Conservation (phyloP, 2,888 invertebrate species). For the Euproctis similis region DNA sequence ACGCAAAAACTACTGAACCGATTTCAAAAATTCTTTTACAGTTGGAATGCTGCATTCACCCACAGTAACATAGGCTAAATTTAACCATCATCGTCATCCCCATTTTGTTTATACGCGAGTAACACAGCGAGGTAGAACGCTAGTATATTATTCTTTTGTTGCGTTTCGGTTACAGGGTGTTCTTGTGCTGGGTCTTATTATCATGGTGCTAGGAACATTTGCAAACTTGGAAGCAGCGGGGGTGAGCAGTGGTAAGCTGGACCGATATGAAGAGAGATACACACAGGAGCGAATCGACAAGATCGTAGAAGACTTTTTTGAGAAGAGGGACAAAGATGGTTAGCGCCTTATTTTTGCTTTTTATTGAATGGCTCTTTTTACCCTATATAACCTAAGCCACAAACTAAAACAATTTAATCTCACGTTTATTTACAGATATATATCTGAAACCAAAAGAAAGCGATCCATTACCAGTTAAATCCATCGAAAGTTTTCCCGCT, state of each 20-base stretch:
- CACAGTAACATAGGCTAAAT: no score
- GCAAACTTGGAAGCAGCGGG: slow-evolving; percentile 85
- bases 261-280: slow-evolving; percentile 51
- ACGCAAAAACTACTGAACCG: no score
- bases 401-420: background rate
- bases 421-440: slow-evolving; percentile 27
- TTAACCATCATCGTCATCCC: no score
- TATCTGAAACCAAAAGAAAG: slow-evolving; percentile 30
- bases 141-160: no score
- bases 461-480: slow-evolving; percentile 21
- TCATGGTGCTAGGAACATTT: slow-evolving; percentile 93
- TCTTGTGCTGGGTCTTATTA: slow-evolving; percentile 86
- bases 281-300: slow-evolving; percentile 59
- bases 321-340: slow-evolving; percentile 49
- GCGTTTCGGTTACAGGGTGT: slow-evolving; percentile 78
- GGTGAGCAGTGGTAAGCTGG: slow-evolving; percentile 56
- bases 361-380: no score
- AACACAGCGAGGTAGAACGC: no score
- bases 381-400: no score
- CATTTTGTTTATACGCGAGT: no score
- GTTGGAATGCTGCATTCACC: no score
- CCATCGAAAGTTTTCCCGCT: slow-evolving; percentile 14
- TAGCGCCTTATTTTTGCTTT: slow-evolving; percentile 1
- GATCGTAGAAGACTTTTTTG: slow-evolving; percentile 64
- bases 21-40: no score